These are phyloP conservation scores for Sciurus niger DNA, from an alignment of 2,113 vertebrate genomes.

Conservation along the genomic window DNA sequence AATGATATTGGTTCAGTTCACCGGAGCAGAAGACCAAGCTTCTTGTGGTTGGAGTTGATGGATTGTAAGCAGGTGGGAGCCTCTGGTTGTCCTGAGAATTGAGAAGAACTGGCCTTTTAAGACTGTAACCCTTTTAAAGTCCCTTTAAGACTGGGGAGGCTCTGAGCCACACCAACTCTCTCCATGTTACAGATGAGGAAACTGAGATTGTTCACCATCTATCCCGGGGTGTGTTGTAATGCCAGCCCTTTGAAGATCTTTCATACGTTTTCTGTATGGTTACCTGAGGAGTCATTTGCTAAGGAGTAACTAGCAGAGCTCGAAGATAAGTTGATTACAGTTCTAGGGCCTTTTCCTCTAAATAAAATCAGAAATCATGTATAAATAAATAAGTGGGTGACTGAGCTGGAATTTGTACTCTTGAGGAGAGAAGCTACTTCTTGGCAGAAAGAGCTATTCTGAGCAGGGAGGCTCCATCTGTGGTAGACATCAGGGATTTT, in stretches of 20 bases:
- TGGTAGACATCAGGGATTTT: neutral
- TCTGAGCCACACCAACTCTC: neutral
- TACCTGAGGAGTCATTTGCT: neutral
- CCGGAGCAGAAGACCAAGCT: neutral
- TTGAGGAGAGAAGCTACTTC: neutral
- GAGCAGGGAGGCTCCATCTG: neutral
- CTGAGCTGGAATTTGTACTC: neutral
- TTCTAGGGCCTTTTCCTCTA: neutral
- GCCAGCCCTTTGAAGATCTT: neutral
- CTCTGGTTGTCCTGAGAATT: neutral
- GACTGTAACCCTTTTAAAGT: neutral
- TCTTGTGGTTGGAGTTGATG: neutral
- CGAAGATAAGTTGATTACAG: neutral
- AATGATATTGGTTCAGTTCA: neutral
- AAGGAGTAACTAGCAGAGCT: neutral
- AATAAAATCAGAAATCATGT: slow-evolving; percentile 16
- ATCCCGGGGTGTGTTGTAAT: neutral
- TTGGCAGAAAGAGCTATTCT: neutral
- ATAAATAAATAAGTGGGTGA: neutral
- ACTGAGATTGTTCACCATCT: neutral
- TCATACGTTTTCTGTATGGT: neutral
- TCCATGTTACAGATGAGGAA: neutral
- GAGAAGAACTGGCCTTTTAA: neutral
- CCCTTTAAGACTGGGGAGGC: no score
- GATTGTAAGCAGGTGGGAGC: neutral